A percentile compares a stretch with the other conserved stretches of the same genome.
Evolutionary conservation across 2,888 invertebrate species (phyloP).

Genomic region (Polia nebulosa): DNA sequence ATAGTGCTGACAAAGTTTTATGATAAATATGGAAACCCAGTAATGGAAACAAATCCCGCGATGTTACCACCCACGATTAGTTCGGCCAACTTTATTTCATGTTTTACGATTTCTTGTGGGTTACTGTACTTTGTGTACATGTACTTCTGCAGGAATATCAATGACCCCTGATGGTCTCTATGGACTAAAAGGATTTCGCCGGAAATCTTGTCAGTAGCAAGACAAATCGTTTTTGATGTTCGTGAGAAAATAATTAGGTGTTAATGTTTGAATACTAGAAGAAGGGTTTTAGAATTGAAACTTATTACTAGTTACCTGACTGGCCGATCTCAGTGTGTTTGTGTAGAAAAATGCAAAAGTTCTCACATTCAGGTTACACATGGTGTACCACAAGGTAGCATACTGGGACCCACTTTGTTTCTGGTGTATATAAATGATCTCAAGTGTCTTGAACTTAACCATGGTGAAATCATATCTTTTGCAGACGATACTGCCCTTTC

Average conservation of each 20-base stretch:
- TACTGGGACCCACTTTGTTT: too few relatives aligned
- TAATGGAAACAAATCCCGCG: neutral
- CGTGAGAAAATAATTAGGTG: constrained; percentile 15
- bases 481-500: constrained; percentile 15
- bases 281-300: neutral
- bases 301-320: too few relatives aligned
- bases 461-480: constrained; percentile 20
- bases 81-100: neutral
- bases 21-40: too few relatives aligned
- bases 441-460: neutral
- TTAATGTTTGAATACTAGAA: constrained; percentile 8
- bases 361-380: too few relatives aligned
- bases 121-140: constrained; percentile 7
- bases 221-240: constrained; percentile 14
- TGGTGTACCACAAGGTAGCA: too few relatives aligned
- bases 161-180: constrained; percentile 12
- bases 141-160: constrained; percentile 8
- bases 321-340: too few relatives aligned
- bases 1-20: constrained; percentile 27
- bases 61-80: constrained; percentile 6
- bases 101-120: constrained; percentile 16
- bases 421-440: too few relatives aligned
- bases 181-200: constrained; percentile 7
- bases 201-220: constrained; percentile 3
- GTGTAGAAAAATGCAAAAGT: too few relatives aligned